Base-by-base conservation (phyloP, 2,888 invertebrate genomes). In the Apotomis betuletana region DNA sequence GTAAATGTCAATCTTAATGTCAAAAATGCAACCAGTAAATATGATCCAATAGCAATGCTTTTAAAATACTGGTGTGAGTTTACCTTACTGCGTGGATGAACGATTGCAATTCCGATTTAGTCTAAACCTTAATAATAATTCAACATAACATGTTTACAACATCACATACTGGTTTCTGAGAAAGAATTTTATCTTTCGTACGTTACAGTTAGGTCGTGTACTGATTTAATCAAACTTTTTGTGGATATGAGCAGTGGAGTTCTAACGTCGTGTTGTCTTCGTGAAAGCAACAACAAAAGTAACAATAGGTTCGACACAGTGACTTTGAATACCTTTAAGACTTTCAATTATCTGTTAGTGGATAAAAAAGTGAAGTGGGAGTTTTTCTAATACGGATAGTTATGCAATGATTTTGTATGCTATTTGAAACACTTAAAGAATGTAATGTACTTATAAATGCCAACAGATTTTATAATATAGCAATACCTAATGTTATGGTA, bases 281-380 rank as follows among this genome's bases (percentile, higher is more conserved):
- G 79, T 78, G 79, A 80, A 80, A 78, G 80, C 73, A 76, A 76
- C 75, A 76, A 75, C 76, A 77, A 78, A 75, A 69, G 77, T 74
- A 73, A 78, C 76, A 80, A 76, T 75, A 68, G 67, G 57, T 68
- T 60, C 67, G 74, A 51, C 74, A 38, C 67, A 59, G 65, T 65
- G 77, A 74, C 70, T 73, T 60, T 44, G 52, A 79, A 76, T 78
- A 76, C 74, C 79, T 77, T 75, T 74, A 81, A 82, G 80, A 78
- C 80, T 80, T 80, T 83, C 79, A 81, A 82, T 82, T 82, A 83
- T 78, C 78, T 79, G 69, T 74, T 74, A 38, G 58, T 27, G 58
- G 51, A 67, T 67, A 67, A 67, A 67, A 54, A 67, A 67, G 38
- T 15, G 57, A 49, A 67, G 55, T 64, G 10, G 10, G 9, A 64